Percentiles rank a stretch among this genome's conserved stretches.
Conservation (phyloP, 2,797 vertebrate genomes). For the Thalassophryne amazonica region DNA sequence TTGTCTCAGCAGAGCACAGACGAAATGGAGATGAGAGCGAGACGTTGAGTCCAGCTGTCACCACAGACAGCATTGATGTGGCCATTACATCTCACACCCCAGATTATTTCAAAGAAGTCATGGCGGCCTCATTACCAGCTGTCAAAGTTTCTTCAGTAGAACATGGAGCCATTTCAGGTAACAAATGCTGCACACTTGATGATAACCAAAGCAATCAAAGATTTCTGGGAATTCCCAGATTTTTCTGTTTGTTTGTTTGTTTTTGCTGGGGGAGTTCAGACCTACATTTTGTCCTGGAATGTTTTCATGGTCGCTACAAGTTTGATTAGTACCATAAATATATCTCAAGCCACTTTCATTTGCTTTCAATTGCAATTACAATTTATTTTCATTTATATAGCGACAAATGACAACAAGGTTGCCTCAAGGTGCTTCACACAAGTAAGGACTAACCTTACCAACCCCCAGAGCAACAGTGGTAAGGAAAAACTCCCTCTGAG, state of each 20-base stretch:
- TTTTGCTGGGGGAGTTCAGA: background rate
- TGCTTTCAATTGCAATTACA: too few species aligned
- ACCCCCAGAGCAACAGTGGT: too few species aligned
- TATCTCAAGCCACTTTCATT: too few species aligned
- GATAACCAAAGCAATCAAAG: background rate
- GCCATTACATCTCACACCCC: slow-evolving; percentile 15
- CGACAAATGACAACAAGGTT: too few species aligned
- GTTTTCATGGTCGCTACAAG: too few species aligned
- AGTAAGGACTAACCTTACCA: too few species aligned
- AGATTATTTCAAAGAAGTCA: slow-evolving; percentile 6
- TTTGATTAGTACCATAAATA: too few species aligned
- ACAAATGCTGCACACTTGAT: background rate
- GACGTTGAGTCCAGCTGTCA: background rate
- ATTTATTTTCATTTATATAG: too few species aligned
- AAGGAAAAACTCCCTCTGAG: too few species aligned
- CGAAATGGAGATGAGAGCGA: background rate
- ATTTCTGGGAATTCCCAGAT: too few species aligned
- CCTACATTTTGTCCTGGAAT: too few species aligned
- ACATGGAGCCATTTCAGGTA: slow-evolving; percentile 68
- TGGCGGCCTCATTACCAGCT: slow-evolving; percentile 66
- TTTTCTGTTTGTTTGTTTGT: background rate
- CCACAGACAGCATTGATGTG: slow-evolving; percentile 3
- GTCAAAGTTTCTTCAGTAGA: slow-evolving; percentile 73
- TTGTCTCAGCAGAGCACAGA: slow-evolving; percentile 15
- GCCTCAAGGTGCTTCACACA: too few species aligned